Base-by-base conservation (phyloP, 53 echinoderm and acorn worm genomes). In the Patiria pectinifera region DNA sequence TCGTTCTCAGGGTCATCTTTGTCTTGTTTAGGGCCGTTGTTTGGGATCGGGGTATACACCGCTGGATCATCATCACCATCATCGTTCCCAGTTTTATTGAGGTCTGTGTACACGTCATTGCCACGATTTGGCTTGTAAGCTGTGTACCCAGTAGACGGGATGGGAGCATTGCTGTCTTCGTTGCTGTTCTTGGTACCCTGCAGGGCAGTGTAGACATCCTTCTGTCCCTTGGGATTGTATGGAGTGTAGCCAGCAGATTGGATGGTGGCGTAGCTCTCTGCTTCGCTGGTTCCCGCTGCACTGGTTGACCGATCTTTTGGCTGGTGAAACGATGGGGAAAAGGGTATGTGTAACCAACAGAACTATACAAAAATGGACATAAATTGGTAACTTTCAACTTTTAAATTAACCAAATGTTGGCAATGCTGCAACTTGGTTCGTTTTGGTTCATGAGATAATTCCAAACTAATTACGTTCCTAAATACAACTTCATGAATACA, bases 251-350 rank as follows among this genome's bases (percentile, higher is more conserved):
- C 89, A 24, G 6, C 21, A 61, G 89, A 80, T 11, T 60, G 45
- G 12, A 89, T 89, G 2, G 89, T 80, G 23, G 79, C 26, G 80
- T 89, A 89, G 47, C 46, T 47, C 79, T 89, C 89, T 35, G 79
- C 80, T 11, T 63, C 80, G 47, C 59, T 80, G 21, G 43, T 60
- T 59, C 21, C 58, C 18, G 8, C 69, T 69, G 69, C 69, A 69
- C 69, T 69, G 74, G 74, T 10, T 74, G 4, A 4, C 74, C 0
- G 24, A 23, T 4, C 22, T 14, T 24, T 24, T 23, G 74, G 74
- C 74, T 24, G 24, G 21, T 74, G 24, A 74, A 23, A 74, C 15
- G 9, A 23, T 23, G 2, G 24, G 11, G 19, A 23, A 74, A 3
- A 70, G 16, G 9, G n/a, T 53, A 53, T 0, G 2, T 8, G 2